Conservation (phyloP, 1,140 invertebrate genomes). For the Drosophila chauvacae region DNA sequence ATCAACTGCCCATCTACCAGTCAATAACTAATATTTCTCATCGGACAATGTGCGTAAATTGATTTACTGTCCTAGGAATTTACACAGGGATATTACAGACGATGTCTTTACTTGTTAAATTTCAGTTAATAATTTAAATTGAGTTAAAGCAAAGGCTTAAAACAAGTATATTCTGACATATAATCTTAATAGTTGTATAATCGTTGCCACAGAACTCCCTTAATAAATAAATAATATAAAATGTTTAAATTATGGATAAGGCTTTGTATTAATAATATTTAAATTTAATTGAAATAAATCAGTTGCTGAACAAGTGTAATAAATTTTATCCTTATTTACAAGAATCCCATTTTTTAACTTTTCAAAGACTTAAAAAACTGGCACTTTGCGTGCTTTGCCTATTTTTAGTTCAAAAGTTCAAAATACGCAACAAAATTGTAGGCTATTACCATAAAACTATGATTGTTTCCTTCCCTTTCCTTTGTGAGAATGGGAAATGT, state of each 20-base stretch:
- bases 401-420: conserved; percentile 44
- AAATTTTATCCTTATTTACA: not conserved
- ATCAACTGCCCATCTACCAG: conserved; percentile 15
- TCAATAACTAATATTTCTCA: conserved; percentile 31
- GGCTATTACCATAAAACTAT: conserved; percentile 21
- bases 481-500: conserved; percentile 17
- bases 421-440: conserved; percentile 38
- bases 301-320: not conserved
- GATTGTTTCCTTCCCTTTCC: conserved; percentile 35
- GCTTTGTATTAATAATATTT: not conserved
- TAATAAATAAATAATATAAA: too few relatives aligned
- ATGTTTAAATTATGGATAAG: not conserved
- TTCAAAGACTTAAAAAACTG: conserved; percentile 1
- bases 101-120: not conserved
- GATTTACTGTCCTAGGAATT: conserved; percentile 1
- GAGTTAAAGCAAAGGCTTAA: too few relatives aligned
- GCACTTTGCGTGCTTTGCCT: conserved; percentile 18
- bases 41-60: not conserved
- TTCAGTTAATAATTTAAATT: not conserved
- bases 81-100: too few relatives aligned
- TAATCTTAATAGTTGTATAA: not conserved
- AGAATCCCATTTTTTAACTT: not conserved
- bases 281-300: not conserved
- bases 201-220: not conserved
- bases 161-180: not conserved